phyloP scores from a whole-genome alignment of 2,888 invertebrate genomes.

The Molanna angustata region DNA sequence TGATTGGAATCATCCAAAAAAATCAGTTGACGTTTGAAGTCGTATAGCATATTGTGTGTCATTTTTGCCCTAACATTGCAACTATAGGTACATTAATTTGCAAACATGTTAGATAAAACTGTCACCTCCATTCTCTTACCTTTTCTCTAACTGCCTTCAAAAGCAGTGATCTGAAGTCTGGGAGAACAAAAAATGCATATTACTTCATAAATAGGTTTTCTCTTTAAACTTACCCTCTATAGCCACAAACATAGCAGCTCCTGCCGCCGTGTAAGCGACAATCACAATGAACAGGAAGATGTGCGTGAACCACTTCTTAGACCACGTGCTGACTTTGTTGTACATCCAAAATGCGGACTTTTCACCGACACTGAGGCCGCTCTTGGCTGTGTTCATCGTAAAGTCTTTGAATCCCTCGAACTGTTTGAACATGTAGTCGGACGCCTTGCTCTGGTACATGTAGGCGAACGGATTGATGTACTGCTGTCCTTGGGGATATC shows the following conservation, averaged over 20 bases:
- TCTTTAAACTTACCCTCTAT: slow-evolving; percentile 71
- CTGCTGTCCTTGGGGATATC: slow-evolving; percentile 44
- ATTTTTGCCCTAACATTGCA: too few species aligned
- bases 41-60: too few species aligned
- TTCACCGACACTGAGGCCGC: slow-evolving; percentile 80
- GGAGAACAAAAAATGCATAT: too few species aligned
- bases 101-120: too few species aligned
- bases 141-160: too few species aligned
- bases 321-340: slow-evolving; percentile 72
- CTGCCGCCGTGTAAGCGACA: slow-evolving; percentile 74
- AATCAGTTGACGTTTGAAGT: too few species aligned
- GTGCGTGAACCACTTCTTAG: slow-evolving; percentile 86
- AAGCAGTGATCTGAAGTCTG: too few species aligned
- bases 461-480: slow-evolving; percentile 47
- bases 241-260: slow-evolving; percentile 75
- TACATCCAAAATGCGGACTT: slow-evolving; percentile 78
- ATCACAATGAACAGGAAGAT: slow-evolving; percentile 78
- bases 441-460: slow-evolving; percentile 65
- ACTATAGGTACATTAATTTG: too few species aligned
- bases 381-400: slow-evolving; percentile 68
- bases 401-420: slow-evolving; percentile 76
- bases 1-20: too few species aligned
- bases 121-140: too few species aligned
- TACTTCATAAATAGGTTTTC: too few species aligned
- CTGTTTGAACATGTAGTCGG: slow-evolving; percentile 77